Percentiles rank a stretch among this genome's conserved stretches.
These are phyloP conservation scores for Sphenodon punctatus DNA, from an alignment of 2,797 vertebrate species.

Conservation along the genomic window DNA sequence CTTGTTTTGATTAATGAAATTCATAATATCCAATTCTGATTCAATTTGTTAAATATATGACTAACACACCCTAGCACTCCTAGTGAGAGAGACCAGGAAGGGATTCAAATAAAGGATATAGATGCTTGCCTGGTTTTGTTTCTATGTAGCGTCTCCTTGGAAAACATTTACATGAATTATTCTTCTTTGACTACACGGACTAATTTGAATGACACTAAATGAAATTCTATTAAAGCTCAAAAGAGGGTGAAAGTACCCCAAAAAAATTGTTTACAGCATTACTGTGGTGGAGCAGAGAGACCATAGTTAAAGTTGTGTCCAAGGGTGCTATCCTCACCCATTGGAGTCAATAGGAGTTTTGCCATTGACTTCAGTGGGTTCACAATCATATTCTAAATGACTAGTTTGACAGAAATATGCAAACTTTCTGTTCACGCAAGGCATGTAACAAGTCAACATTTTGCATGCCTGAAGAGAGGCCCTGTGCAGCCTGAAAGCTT, in stretches of 20 bases:
- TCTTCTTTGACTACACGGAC: neutral
- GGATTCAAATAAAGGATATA: neutral
- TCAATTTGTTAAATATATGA: conserved; percentile 43
- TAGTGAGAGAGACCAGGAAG: conserved; percentile 45
- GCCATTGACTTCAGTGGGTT: too few relatives aligned
- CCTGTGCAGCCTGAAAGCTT: too few relatives aligned
- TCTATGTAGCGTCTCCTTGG: neutral
- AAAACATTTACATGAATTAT: neutral
- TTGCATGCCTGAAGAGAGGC: too few relatives aligned
- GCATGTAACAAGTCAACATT: too few relatives aligned
- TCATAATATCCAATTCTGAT: conserved; percentile 47
- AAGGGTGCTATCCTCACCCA: too few relatives aligned
- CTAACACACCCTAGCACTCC: conserved; percentile 6
- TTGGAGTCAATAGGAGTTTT: too few relatives aligned
- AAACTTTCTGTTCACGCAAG: too few relatives aligned
- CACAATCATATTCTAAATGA: too few relatives aligned
- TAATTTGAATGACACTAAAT: neutral
- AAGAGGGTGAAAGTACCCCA: neutral
- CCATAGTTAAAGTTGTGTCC: too few relatives aligned
- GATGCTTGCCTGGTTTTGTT: neutral
- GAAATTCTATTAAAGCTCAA: neutral
- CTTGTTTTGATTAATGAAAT: conserved; percentile 58
- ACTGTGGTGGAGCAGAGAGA: too few relatives aligned
- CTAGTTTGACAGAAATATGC: too few relatives aligned
- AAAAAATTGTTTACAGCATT: too few relatives aligned